phyloP scores from a whole-genome alignment of 2,113 vertebrate genomes.

The Petrocephalus microphthalmus region DNA sequence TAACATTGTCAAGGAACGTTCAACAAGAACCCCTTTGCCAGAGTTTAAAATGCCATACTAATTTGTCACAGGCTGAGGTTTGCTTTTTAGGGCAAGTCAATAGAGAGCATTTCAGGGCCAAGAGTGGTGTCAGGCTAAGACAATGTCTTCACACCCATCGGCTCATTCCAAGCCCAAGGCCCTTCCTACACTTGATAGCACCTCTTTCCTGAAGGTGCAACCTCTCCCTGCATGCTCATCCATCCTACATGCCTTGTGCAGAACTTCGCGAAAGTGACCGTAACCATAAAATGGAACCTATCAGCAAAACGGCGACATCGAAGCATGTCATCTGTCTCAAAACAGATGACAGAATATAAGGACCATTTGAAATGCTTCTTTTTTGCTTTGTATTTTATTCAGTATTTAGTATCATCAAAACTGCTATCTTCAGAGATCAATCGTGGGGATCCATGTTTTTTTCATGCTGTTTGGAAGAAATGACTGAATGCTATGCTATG shows the following conservation, averaged over 20 bases:
- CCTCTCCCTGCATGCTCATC: background rate
- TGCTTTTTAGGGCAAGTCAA: constrained; percentile 44
- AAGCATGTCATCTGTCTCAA: background rate
- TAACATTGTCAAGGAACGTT: constrained; percentile 51
- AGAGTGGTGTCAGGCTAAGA: constrained; percentile 45
- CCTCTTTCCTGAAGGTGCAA: constrained; percentile 10
- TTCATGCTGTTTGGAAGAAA: constrained; percentile 23
- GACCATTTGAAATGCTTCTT: background rate
- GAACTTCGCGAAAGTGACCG: background rate
- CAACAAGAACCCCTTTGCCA: constrained; percentile 38
- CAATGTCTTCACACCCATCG: constrained; percentile 55
- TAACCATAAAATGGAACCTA: background rate
- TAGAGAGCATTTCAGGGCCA: constrained; percentile 43
- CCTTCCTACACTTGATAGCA: constrained; percentile 23
- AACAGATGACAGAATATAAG: background rate
- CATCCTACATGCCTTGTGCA: background rate
- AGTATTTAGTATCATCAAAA: background rate
- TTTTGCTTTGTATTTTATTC: background rate
- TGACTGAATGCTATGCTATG: constrained; percentile 27
- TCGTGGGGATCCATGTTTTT: background rate
- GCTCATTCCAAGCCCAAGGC: constrained; percentile 33
- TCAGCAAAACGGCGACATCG: background rate
- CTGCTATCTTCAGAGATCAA: background rate
- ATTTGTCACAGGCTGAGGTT: constrained; percentile 54
- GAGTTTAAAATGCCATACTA: constrained; percentile 50